A percentile compares a stretch with the other conserved stretches of the same genome.
These are phyloP conservation scores for Aurelia sp. DNA, from an alignment of 30 jellyfish, hydroid and myxozoan species.

Conservation along the genomic window DNA sequence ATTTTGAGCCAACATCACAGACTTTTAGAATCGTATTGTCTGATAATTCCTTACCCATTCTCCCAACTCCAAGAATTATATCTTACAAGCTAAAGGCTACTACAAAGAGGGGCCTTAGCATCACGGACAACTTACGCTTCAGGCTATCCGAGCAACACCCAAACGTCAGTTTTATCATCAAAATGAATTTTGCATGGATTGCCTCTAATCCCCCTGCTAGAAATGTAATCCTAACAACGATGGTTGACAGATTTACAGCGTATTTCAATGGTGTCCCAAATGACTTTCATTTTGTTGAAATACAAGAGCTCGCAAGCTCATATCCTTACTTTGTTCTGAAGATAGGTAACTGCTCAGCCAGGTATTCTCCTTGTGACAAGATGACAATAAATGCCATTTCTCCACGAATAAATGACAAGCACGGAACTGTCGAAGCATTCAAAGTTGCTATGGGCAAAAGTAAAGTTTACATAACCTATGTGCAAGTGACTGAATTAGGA, in stretches of 20 bases:
- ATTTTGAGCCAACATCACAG: conserved; percentile 63
- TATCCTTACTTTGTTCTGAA: conserved; percentile 56
- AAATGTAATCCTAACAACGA: conserved; percentile 23
- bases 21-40: conserved; percentile 35
- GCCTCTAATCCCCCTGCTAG: conserved; percentile 24
- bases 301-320: conserved; percentile 33
- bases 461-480: conserved; percentile 35
- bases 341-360: conserved; percentile 60
- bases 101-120: conserved; percentile 75
- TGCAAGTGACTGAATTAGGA: conserved; percentile 58
- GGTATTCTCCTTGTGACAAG: conserved; percentile 80
- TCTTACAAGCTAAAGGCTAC: conserved; percentile 75
- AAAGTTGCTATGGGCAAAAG: conserved; percentile 49
- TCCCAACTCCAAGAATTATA: conserved; percentile 20
- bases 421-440: conserved; percentile 51
- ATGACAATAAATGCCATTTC: background rate
- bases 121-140: conserved; percentile 54
- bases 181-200: conserved; percentile 77
- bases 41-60: conserved; percentile 3
- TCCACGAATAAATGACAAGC: conserved; percentile 10
- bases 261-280: conserved; percentile 54
- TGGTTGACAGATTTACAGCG: conserved; percentile 30
- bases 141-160: conserved; percentile 37
- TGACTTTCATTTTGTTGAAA: conserved; percentile 22
- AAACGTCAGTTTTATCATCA: conserved; percentile 49